Evolutionary conservation across 2,888 invertebrate species (phyloP), one percentile per base, ranked within the genome.

Genomic region (Heteromurus nitidus): DNA sequence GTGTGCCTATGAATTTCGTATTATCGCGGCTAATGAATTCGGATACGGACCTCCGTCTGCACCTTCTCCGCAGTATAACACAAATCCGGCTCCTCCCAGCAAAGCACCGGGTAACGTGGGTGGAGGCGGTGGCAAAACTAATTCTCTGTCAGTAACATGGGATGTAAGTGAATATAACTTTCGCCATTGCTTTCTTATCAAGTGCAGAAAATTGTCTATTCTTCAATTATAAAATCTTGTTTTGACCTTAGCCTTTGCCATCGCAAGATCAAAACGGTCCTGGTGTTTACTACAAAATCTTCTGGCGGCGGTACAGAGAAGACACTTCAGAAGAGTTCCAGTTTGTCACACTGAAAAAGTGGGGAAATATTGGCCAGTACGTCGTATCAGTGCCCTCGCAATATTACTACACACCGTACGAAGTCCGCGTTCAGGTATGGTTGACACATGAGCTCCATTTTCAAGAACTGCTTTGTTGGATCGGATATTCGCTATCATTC

Each of bases 111-210:
- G 90, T 3, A 94, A 95, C 87, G 92, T 99, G 47, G 93, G 95
- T 18, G 98, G 98, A 0, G 98, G 98, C 3, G 98, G 98, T 55
- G 98, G 98, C 13, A 98, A 97, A 90, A 96, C 96, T 83, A 97
- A 98, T 0, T 97, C 97, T 88, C 92, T 99, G 2, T 95, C 95
- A 0, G 96, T 99, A 69, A 95, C 93, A 0, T 98, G 98, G 98
- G 91, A 90, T 88, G 90, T 91, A 88, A 87, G 88, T 87, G 22
- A 24, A 9, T 36, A 36, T n/a, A 36, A 36, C 9, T 36, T 9
- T 36, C 9, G 13, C 36, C 36, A 36, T 9, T 9, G 36, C 13
- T 9, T 36, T 36, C 13, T 9, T 36, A 36, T 36, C 7, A 7
- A 36, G 36, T 7, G 13, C 7, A 36, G 9, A 36, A n/a, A 22